Evolutionary conservation across 1,140 invertebrate species (phyloP).

Genomic region (Lasioglossum baleicum): DNA sequence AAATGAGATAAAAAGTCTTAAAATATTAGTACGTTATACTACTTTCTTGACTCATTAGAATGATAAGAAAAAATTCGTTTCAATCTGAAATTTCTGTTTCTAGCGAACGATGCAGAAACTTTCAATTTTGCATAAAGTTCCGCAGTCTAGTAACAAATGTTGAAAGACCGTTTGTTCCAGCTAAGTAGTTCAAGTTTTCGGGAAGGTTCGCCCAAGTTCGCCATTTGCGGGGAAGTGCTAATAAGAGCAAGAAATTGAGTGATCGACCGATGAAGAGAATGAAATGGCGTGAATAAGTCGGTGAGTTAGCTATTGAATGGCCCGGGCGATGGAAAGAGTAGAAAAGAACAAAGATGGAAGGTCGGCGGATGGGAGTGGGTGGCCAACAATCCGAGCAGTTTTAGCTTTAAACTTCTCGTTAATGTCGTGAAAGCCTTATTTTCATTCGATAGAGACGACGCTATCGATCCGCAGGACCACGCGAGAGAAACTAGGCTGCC

Average conservation of each 20-base stretch:
- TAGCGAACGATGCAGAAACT: no score
- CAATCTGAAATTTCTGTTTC: no score
- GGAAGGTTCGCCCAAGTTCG: not conserved
- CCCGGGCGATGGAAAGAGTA: not conserved
- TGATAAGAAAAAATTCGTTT: no score
- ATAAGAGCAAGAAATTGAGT: not conserved
- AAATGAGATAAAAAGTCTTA: no score
- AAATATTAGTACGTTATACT: no score
- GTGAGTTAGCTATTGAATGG: not conserved
- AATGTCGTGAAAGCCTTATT: conserved; percentile 39
- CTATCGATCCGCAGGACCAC: conserved; percentile 53
- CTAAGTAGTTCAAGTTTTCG: not conserved
- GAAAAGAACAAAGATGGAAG: not conserved
- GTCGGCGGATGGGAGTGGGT: not conserved
- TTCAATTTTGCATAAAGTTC: no score
- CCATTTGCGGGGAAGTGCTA: not conserved
- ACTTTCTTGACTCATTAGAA: no score
- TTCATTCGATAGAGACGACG: conserved; percentile 46
- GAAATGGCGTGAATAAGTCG: not conserved
- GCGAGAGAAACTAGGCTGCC: conserved; percentile 36
- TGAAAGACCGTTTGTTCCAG: no score
- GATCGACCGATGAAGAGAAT: not conserved
- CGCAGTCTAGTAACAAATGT: no score
- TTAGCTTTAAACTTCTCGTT: conserved; percentile 32
- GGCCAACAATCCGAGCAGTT: conserved; percentile 2